Evolutionary conservation across 2,888 invertebrate genomes (phyloP), one percentile per base, ranked within the genome.

Genomic region (Gortyna flavago): DNA sequence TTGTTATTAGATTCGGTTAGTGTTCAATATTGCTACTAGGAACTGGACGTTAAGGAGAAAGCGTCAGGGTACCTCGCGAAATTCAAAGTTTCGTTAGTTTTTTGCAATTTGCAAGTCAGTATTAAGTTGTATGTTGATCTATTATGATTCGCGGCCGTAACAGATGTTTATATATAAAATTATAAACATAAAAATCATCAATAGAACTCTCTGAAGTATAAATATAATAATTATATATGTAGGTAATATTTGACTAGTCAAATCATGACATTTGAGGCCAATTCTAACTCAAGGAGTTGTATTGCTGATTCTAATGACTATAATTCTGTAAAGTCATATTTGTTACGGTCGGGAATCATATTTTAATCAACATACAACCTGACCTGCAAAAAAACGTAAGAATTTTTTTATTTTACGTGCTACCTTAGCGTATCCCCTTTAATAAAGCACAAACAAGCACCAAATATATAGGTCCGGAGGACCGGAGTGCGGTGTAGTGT

Each of bases 401-500:
- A n/a, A 57, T 11, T 9, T 25, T 54, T n/a, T 9, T 5, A n/a
- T 11, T 57, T 57, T 4, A 5, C 54, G 54, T n/a, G 54, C 54
- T n/a, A 11, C 54, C n/a, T n/a, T n/a, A 25, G 54, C n/a, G n/a
- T 13, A 57, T n/a, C n/a, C 54, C 11, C 54, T n/a, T 57, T 57
- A 77, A 80, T 80, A 80, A 89, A 89, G 89, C 89, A 79, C 79
- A 84, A 89, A 84, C 71, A 88, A 88, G 88, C 87, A 84, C 87
- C 85, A 85, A 77, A 75, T 83, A 86, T 75, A 84, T 75, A 78
- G 83, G 79, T 72, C 73, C 71, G 84, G 77, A 64, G 81, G 86
- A 75, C 85, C 80, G 84, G 76, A 88, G 92, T 92, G 92, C 92
- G 85, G 88, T 85, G 90, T 87, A 86, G 87, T 90, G 89, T 88